Percentiles rank a stretch among this genome's conserved stretches.
These are phyloP conservation scores for Lamellibrachia luymesi DNA, from an alignment of 1,140 invertebrate genomes.

Conservation along the genomic window DNA sequence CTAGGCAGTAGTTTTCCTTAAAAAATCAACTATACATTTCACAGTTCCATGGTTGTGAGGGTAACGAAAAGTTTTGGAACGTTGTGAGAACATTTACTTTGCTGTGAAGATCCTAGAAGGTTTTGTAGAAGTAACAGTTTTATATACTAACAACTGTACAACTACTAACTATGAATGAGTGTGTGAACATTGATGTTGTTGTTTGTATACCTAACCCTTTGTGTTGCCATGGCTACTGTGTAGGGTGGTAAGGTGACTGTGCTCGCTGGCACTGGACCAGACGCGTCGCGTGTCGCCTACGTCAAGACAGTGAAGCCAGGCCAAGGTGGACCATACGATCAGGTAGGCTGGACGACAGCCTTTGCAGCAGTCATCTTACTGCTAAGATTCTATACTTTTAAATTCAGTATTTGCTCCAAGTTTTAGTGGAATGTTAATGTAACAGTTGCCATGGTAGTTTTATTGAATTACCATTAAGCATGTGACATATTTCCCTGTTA, in stretches of 20 bases:
- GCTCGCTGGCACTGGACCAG: conserved; percentile 26
- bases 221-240: conserved; percentile 14
- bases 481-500: background rate
- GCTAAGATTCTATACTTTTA: background rate
- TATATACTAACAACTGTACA: background rate
- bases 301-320: conserved; percentile 25
- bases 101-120: background rate
- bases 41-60: too few relatives aligned
- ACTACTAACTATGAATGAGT: background rate
- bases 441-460: background rate
- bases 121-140: background rate
- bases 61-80: background rate
- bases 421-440: background rate
- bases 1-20: background rate
- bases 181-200: background rate
- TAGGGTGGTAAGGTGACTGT: conserved; percentile 23
- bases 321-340: background rate
- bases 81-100: background rate
- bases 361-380: background rate
- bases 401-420: background rate
- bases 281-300: conserved; percentile 24
- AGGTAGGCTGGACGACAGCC: conserved; percentile 3
- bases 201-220: background rate
- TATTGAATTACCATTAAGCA: background rate
- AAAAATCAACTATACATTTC: too few relatives aligned